These are phyloP conservation scores for Fratercula arctica DNA, from an alignment of 2,797 vertebrate genomes.

Conservation along the genomic window DNA sequence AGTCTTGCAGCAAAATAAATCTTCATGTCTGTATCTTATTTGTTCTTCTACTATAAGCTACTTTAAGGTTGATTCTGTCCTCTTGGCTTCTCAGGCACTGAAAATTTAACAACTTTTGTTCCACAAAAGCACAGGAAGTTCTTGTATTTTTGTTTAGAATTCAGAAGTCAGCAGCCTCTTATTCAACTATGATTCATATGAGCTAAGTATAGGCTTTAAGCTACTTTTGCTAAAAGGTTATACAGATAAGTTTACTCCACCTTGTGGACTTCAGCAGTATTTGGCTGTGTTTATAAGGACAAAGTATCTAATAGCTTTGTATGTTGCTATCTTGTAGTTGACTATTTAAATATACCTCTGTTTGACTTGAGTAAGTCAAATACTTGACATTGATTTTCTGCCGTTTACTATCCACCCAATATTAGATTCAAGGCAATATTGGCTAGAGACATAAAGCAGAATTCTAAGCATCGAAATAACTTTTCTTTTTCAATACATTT, in stretches of 20 bases:
- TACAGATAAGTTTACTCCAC: neutral
- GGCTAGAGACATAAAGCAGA: neutral
- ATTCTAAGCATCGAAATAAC: neutral
- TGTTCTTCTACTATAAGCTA: neutral
- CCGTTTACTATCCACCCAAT: neutral
- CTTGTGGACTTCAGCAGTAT: conserved; percentile 28
- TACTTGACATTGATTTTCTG: neutral
- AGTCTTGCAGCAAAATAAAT: neutral
- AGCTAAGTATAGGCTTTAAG: neutral
- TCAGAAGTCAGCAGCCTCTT: conserved; percentile 19
- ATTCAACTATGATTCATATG: conserved; percentile 18
- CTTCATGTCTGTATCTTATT: neutral
- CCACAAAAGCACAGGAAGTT: neutral
- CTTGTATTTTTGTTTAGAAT: neutral
- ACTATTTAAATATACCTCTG: neutral
- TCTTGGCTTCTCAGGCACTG: neutral
- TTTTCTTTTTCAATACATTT: neutral
- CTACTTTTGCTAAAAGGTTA: neutral
- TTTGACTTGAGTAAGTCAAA: neutral
- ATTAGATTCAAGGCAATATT: neutral
- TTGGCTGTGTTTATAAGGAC: neutral
- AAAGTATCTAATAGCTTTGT: neutral
- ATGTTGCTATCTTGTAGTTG: neutral
- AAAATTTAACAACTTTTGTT: neutral
- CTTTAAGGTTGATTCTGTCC: neutral